Evolutionary conservation across 2,888 invertebrate genomes (phyloP).

Genomic region (Cerastoderma edule): DNA sequence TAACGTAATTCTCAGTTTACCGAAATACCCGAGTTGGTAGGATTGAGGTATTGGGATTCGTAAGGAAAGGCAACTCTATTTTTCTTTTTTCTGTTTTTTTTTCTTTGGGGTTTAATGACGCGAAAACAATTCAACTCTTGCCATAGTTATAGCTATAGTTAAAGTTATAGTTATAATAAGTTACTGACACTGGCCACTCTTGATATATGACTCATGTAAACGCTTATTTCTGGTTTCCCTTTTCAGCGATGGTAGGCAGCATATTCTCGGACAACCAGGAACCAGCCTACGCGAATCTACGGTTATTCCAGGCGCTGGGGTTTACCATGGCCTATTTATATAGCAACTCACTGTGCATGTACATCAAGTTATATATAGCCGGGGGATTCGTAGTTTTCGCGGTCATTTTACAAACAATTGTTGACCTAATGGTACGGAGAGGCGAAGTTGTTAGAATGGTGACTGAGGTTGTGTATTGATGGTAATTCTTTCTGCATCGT

Average conservation of each 20-base stretch:
- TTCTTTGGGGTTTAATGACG: too few species aligned
- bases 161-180: too few species aligned
- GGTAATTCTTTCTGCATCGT: too few species aligned
- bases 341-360: constrained; percentile 64
- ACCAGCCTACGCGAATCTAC: constrained; percentile 67
- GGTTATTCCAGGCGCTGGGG: constrained; percentile 67
- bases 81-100: neutral
- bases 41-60: too few species aligned
- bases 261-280: constrained; percentile 66
- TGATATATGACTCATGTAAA: neutral
- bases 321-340: constrained; percentile 68
- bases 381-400: constrained; percentile 56
- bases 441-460: constrained; percentile 26
- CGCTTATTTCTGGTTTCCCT: neutral
- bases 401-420: constrained; percentile 57
- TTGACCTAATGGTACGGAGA: constrained; percentile 54
- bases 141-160: too few species aligned
- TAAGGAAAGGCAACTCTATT: too few species aligned
- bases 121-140: too few species aligned
- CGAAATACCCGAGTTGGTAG: too few species aligned
- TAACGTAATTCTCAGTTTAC: too few species aligned
- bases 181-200: too few species aligned
- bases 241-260: constrained; percentile 66
- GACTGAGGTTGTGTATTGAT: neutral
- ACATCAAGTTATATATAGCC: constrained; percentile 64